These are phyloP conservation scores for Drosophila siamana DNA, from an alignment of 2,888 invertebrate genomes.

Conservation along the genomic window DNA sequence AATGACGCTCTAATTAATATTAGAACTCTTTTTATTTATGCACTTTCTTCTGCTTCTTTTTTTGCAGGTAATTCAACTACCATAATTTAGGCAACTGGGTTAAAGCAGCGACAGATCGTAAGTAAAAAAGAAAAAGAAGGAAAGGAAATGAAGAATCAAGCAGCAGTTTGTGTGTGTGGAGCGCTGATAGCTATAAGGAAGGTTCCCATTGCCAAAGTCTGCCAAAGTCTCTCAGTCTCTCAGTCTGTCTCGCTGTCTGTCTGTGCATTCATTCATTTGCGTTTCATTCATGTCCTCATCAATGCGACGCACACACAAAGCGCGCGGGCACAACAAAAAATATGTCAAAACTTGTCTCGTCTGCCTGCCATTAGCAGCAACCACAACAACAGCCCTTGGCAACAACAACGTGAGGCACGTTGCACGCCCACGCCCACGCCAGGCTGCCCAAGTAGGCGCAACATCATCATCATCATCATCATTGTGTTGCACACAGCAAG, in stretches of 20 bases:
- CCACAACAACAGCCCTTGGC: conserved; percentile 57
- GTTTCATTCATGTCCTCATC: conserved; percentile 78
- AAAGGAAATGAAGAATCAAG: not conserved
- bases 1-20: too few relatives aligned
- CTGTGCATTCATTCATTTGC: conserved; percentile 72
- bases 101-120: conserved; percentile 42
- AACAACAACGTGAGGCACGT: conserved; percentile 39
- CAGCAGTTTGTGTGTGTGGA: too few relatives aligned
- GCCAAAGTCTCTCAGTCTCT: not conserved
- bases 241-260: conserved; percentile 16
- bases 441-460: conserved; percentile 70
- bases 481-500: conserved; percentile 41
- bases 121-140: conserved; percentile 27
- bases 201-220: conserved; percentile 17
- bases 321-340: conserved; percentile 62
- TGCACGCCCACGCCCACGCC: conserved; percentile 52
- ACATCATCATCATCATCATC: conserved; percentile 75
- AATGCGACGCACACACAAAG: conserved; percentile 48
- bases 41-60: conserved; percentile 14
- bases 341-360: conserved; percentile 82
- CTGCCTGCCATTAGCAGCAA: conserved; percentile 78
- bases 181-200: conserved; percentile 21
- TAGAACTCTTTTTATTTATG: too few relatives aligned
- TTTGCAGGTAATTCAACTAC: conserved; percentile 60
- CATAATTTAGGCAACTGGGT: conserved; percentile 56